Conservation (phyloP, 2,113 vertebrate genomes). For the Gobius niger region DNA sequence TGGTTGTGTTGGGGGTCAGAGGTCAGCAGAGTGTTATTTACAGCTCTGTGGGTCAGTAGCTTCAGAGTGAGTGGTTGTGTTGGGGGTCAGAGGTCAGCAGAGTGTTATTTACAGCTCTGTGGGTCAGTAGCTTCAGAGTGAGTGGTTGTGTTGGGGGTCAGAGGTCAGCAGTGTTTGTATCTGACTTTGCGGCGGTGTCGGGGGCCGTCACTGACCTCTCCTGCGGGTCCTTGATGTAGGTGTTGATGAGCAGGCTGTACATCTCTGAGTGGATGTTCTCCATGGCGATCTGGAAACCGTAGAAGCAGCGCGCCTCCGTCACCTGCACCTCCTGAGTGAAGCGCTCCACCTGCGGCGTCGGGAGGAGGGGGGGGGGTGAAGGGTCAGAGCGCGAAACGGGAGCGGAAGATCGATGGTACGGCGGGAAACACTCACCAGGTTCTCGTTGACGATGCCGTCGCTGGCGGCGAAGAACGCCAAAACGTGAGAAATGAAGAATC, state of each 20-base stretch:
- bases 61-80: no score
- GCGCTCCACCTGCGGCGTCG: slow-evolving; percentile 86
- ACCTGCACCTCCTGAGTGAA: slow-evolving; percentile 96
- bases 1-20: no score
- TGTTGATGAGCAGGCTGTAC: slow-evolving; percentile 98
- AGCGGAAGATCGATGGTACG: background rate
- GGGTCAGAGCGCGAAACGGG: background rate
- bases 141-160: no score
- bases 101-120: no score
- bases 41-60: no score
- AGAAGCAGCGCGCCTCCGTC: slow-evolving; percentile 96
- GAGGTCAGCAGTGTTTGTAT: background rate
- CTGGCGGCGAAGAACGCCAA: slow-evolving; percentile 97
- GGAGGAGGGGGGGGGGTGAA: background rate
- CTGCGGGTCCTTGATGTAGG: slow-evolving; percentile 89
- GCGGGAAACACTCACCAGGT: slow-evolving; percentile 81
- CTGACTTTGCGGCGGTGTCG: background rate
- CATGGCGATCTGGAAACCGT: slow-evolving; percentile 99
- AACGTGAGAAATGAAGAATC: slow-evolving; percentile 92
- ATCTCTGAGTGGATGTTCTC: slow-evolving; percentile 99
- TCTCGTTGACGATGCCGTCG: slow-evolving; percentile 97
- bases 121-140: no score
- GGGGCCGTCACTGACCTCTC: slow-evolving; percentile 78
- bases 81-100: no score
- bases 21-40: no score